phyloP scores from a whole-genome alignment of 2,797 vertebrate genomes.

The Rhinatrema bivittatum region DNA sequence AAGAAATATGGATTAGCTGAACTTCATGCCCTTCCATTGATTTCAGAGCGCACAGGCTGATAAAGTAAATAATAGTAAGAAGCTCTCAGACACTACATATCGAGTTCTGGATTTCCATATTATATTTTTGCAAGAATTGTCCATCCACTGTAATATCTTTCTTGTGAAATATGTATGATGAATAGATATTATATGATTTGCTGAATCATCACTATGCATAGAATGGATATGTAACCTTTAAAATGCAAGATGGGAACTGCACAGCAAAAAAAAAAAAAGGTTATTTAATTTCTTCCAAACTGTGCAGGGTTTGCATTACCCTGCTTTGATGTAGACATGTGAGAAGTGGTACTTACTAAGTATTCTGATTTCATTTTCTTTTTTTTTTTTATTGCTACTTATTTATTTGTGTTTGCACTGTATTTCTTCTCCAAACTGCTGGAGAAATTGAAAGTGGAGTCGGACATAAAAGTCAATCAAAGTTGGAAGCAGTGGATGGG shows the following conservation, averaged over 20 bases:
- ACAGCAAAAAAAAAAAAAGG: slow-evolving; percentile 46
- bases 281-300: slow-evolving; percentile 45
- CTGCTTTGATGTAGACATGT: slow-evolving; percentile 36
- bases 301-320: slow-evolving; percentile 32
- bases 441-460: no score
- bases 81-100: slow-evolving; percentile 70
- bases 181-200: slow-evolving; percentile 68
- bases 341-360: slow-evolving; percentile 51
- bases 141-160: slow-evolving; percentile 62
- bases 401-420: no score
- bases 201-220: slow-evolving; percentile 70
- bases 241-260: slow-evolving; percentile 48
- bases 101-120: slow-evolving; percentile 74
- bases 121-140: slow-evolving; percentile 72
- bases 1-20: slow-evolving; percentile 82
- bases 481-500: no score
- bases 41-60: slow-evolving; percentile 75
- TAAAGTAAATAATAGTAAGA: slow-evolving; percentile 77
- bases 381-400: no score
- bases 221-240: slow-evolving; percentile 58
- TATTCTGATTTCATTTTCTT: slow-evolving; percentile 44
- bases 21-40: slow-evolving; percentile 77
- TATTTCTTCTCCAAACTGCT: no score
- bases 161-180: slow-evolving; percentile 77
- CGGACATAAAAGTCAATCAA: no score